Base-by-base conservation (phyloP, 2,113 vertebrate genomes). In the Heterotilapia buettikoferi region DNA sequence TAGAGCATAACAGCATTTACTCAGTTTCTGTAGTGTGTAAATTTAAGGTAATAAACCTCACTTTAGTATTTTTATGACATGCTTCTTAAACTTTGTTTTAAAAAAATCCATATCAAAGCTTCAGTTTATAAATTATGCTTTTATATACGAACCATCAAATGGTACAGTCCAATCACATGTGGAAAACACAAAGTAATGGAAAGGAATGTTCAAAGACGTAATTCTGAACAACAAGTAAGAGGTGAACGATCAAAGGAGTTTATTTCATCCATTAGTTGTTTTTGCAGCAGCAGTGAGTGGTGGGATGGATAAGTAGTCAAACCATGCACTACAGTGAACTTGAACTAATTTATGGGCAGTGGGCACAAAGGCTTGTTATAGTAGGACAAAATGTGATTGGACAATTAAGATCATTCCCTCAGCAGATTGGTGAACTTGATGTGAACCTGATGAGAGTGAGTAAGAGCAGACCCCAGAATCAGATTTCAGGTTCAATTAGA, bases 11-110 rank as follows among this genome's bases (percentile, higher is more conserved):
- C 2, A 47, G 9, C 24, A 50, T 76, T 50, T 14, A 50, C 24
- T 57, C 61, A 6, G 8, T 66, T 16, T 31, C 31, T 40, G n/a
- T 8, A 31, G 0, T 5, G 16, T 50, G 3, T 78, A 78, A 50
- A 13, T 78, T 2, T 0, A 8, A 78, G 6, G 45, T 31, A 78
- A 47, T 78, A 50, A 50, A 47, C 1, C 6, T 76, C 21, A 18
- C 40, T 47, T 18, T 18, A 0, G 2, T 31, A 29, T 5, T 0
- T 76, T 76, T 12, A 29, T 0, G 16, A 52, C 45, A 45, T 45
- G 21, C 21, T 21, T 45, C 21, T 26, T 73, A 40, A 45, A 24
- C 8, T 45, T 73, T 43, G 8, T 71, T 50, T 63, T 12, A 0
- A 0, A 38, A 38, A 73, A 73, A 45, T 16, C 40, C 21, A 26